Conservation (phyloP, 2,888 invertebrate species). For the Pantelozetes paolii region DNA sequence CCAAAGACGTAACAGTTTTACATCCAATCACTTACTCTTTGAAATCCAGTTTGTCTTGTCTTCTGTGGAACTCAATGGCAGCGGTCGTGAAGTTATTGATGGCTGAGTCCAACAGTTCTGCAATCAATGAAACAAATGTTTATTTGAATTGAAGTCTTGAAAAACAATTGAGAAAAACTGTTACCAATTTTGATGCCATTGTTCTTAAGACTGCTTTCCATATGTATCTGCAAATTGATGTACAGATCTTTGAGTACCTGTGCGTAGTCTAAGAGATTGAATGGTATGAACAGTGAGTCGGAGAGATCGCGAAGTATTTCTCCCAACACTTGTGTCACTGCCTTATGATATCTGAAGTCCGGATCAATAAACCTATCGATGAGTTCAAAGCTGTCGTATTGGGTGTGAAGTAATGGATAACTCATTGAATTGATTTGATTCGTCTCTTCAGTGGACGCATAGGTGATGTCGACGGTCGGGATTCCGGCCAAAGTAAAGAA, state of each 20-base stretch:
- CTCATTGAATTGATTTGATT: slow-evolving; percentile 35
- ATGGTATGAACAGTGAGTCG: slow-evolving; percentile 53
- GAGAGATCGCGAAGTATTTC: slow-evolving; percentile 53
- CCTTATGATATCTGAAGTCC: slow-evolving; percentile 52
- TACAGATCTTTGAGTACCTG: slow-evolving; percentile 47
- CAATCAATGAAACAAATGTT: neutral
- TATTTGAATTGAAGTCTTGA: neutral
- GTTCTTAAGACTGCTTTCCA: neutral
- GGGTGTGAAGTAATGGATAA: slow-evolving; percentile 55
- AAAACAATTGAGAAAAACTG: neutral
- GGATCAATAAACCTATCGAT: slow-evolving; percentile 51
- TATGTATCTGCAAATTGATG: slow-evolving; percentile 26
- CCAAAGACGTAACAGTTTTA: neutral
- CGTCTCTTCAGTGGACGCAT: slow-evolving; percentile 31
- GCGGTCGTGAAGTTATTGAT: slow-evolving; percentile 47
- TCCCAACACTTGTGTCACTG: slow-evolving; percentile 51
- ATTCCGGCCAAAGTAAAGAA: slow-evolving; percentile 48
- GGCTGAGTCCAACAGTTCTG: slow-evolving; percentile 45
- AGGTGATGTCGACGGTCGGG: slow-evolving; percentile 47
- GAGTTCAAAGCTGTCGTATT: slow-evolving; percentile 53
- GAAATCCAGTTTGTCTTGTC: slow-evolving; percentile 47
- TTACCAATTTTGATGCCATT: slow-evolving; percentile 40
- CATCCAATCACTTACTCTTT: slow-evolving; percentile 43
- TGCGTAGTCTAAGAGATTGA: slow-evolving; percentile 53
- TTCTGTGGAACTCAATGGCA: slow-evolving; percentile 46